These are phyloP conservation scores for Saccostrea glomerata DNA, from an alignment of 1,140 invertebrate genomes.

Conservation along the genomic window DNA sequence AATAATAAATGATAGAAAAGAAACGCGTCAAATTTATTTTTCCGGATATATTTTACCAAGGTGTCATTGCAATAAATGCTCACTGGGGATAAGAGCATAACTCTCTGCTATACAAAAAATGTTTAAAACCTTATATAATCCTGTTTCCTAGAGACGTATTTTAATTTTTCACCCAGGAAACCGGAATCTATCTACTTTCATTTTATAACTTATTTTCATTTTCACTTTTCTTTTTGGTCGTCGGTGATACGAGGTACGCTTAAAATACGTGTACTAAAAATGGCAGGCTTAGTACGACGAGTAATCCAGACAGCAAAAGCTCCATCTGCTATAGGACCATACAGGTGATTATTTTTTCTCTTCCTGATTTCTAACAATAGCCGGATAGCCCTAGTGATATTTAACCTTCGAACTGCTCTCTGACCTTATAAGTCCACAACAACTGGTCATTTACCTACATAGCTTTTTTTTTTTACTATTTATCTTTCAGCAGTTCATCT, in stretches of 20 bases:
- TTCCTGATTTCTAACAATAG: too few species aligned
- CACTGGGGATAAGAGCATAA: too few species aligned
- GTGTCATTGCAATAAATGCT: too few species aligned
- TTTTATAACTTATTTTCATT: background rate
- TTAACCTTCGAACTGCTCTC: too few species aligned
- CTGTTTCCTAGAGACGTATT: background rate
- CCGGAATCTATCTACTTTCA: background rate
- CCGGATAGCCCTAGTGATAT: too few species aligned
- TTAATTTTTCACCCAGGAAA: background rate
- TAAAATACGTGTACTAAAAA: constrained; percentile 40
- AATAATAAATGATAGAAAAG: constrained; percentile 11
- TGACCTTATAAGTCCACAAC: too few species aligned
- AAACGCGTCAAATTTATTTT: background rate
- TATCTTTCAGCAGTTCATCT: too few species aligned
- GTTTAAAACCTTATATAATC: background rate
- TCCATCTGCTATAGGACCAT: constrained; percentile 85
- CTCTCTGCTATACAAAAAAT: too few species aligned
- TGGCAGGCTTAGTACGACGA: constrained; percentile 70
- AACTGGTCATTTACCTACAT: too few species aligned
- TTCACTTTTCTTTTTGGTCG: background rate
- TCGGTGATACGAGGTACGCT: too few species aligned
- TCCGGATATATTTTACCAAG: background rate
- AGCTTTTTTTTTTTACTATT: too few species aligned
- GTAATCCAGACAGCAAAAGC: constrained; percentile 80
- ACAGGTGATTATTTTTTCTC: constrained; percentile 81